Percentiles rank a stretch among this genome's conserved stretches.
phyloP scores from a whole-genome alignment of 2,888 invertebrate genomes.

The Tanypteryx hageni region DNA sequence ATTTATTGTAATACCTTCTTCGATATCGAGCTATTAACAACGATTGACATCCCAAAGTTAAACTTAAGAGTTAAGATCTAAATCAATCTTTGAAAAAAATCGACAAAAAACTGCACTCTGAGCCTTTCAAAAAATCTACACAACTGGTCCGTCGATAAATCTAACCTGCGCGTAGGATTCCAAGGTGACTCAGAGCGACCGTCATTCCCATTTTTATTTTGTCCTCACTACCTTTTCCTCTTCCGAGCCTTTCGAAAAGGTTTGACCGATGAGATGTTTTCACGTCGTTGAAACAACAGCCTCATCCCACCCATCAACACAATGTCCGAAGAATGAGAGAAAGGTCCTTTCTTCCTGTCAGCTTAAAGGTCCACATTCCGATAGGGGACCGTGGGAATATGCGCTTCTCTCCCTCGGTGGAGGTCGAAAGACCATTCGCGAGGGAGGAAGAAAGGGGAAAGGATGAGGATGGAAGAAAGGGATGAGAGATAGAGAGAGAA shows the following conservation, averaged over 20 bases:
- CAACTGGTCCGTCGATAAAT: background rate
- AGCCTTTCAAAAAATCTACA: background rate
- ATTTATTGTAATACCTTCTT: no score
- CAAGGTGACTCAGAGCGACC: background rate
- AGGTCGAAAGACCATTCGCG: background rate
- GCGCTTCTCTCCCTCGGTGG: background rate
- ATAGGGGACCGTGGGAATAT: background rate
- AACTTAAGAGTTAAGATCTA: background rate
- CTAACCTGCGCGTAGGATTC: background rate
- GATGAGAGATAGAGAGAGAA: background rate
- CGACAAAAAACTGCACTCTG: background rate
- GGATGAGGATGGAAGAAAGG: background rate
- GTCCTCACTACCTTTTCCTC: background rate
- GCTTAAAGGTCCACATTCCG: constrained; percentile 21
- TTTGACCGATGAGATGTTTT: constrained; percentile 32
- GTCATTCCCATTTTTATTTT: background rate
- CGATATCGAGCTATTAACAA: background rate
- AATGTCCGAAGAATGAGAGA: constrained; percentile 13
- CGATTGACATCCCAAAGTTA: background rate
- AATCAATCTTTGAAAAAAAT: background rate
- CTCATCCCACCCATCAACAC: constrained; percentile 28
- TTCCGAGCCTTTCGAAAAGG: background rate
- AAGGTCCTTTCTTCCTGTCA: constrained; percentile 14
- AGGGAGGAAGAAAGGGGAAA: background rate
- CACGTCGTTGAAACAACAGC: constrained; percentile 22